Conservation (phyloP, 1,140 invertebrate species). For the Pachypsylla venusta region DNA sequence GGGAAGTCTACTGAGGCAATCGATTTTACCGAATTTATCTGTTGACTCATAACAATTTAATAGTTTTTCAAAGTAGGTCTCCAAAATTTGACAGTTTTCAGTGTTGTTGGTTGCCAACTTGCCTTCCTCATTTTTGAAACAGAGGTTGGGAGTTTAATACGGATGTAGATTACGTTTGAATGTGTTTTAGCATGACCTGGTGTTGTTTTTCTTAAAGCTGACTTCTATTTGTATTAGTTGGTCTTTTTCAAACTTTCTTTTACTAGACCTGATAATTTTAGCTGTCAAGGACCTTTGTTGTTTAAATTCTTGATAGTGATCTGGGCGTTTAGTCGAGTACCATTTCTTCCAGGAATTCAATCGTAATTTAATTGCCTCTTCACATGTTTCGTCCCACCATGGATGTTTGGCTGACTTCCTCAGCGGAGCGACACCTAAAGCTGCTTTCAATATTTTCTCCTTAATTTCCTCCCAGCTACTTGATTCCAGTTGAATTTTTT, state of each 20-base stretch:
- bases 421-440: not conserved
- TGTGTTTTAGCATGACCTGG: not conserved
- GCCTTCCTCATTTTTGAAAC: slow-evolving; percentile 9
- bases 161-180: slow-evolving; percentile 1
- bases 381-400: not conserved
- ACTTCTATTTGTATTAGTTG: slow-evolving; percentile 2
- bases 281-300: not conserved
- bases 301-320: not conserved
- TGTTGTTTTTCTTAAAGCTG: slow-evolving; percentile 8
- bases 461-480: not conserved
- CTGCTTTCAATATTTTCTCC: not conserved
- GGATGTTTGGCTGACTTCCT: not conserved
- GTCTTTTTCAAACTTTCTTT: slow-evolving; percentile 3
- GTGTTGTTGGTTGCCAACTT: not conserved
- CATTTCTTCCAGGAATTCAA: not conserved
- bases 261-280: slow-evolving; percentile 1
- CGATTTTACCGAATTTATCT: slow-evolving; percentile 6
- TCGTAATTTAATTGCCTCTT: not conserved
- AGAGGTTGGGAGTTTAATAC: not conserved
- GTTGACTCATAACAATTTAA: slow-evolving; percentile 5
- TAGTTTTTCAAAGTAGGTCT: slow-evolving; percentile 1
- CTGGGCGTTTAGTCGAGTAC: not conserved
- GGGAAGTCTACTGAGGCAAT: too few species aligned
- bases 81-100: slow-evolving; percentile 2
- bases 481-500: not conserved